Evolutionary conservation across 2,888 invertebrate genomes (phyloP).

Genomic region (Branchipolynoe longqiensis): DNA sequence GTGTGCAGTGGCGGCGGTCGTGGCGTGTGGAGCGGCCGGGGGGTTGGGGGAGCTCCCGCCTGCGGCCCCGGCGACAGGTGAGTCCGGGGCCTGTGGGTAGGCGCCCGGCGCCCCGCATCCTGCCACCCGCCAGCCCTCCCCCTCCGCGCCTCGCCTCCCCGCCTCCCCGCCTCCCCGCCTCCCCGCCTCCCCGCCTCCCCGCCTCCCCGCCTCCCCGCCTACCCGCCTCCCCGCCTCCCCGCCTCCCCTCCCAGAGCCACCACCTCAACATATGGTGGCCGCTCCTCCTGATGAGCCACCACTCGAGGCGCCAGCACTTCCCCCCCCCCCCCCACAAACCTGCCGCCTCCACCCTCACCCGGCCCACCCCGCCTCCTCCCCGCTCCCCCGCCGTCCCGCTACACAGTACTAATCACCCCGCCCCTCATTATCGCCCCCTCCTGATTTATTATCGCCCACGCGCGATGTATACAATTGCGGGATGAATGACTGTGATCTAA

Average conservation of each 20-base stretch:
- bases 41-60: not conserved
- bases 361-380: too few species aligned
- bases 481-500: constrained; percentile 13
- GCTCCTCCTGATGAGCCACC: constrained; percentile 13
- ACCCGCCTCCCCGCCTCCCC: not conserved
- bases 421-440: not conserved
- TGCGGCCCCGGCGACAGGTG: constrained; percentile 42
- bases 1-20: constrained; percentile 6
- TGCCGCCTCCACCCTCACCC: too few species aligned
- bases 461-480: constrained; percentile 17
- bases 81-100: constrained; percentile 20
- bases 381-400: too few species aligned
- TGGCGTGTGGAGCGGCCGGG: not conserved
- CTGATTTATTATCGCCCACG: not conserved
- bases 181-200: constrained; percentile 9
- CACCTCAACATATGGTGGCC: constrained; percentile 40
- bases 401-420: constrained; percentile 26
- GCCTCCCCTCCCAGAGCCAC: constrained; percentile 8
- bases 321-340: too few species aligned
- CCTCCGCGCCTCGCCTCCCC: not conserved
- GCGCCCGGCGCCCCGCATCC: not conserved
- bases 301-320: not conserved
- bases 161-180: not conserved
- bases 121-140: too few species aligned
- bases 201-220: not conserved